Evolutionary conservation across 2,113 vertebrate genomes (phyloP), one percentile per base, ranked within the genome.

Genomic region (Alligator mississippiensis): DNA sequence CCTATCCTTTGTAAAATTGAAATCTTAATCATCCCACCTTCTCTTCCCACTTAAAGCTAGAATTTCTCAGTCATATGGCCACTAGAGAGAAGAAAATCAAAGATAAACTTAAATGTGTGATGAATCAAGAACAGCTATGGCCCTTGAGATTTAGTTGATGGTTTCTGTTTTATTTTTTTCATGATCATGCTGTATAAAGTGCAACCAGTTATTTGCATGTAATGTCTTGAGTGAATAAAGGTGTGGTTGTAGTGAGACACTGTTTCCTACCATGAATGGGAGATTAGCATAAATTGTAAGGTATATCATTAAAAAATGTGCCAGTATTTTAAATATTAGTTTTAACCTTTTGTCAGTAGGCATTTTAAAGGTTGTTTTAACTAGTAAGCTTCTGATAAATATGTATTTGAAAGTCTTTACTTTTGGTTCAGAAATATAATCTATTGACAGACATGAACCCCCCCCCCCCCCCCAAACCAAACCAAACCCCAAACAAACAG

Each of bases 31-130:
- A 55, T 82, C 82, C 10, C 82, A 0, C 72, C 68, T 88, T 77
- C 21, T 80, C 85, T 13, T 10, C 21, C 13, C 25, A 60, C 62
- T 85, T 87, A 88, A 63, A 82, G 88, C 80, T 85, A 74, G 74
- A 38, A 47, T 77, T 91, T 95, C 22, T 79, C 59, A 84, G 82
- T 10, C 83, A 83, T 60, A 89, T 90, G 12, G 22, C 62, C n/a
- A 27, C 70, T 59, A 21, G 83, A 77, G 87, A 89, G 77, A 82
- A 81, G 38, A 93, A 86, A 87, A 90, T 90, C 62, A 85, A 59
- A 63, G 59, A 13, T 24, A 79, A 38, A 92, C 13, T 70, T 90
- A 76, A 93, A 85, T 47, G n/a, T 82, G 59, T n/a, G 74, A 62
- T 89, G 75, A 85, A 88, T 92, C 76, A 94, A 92, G 82, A 11